These are phyloP conservation scores for Oedothorax gibbosus DNA, from an alignment of 1,140 invertebrate genomes.

Conservation along the genomic window DNA sequence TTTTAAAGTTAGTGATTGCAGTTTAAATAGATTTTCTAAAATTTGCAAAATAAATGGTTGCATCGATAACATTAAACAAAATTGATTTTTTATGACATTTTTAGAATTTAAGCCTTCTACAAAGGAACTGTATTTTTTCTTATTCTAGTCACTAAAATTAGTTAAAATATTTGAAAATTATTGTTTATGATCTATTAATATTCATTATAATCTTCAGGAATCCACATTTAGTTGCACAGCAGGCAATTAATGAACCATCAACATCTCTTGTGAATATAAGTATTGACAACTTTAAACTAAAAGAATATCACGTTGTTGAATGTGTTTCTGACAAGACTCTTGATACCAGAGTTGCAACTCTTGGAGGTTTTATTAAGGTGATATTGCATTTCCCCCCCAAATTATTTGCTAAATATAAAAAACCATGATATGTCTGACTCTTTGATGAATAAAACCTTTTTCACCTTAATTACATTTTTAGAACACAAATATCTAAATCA, in stretches of 20 bases:
- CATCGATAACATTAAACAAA: neutral
- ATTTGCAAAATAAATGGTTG: neutral
- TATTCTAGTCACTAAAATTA: neutral
- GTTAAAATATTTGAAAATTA: neutral
- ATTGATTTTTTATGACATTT: too few relatives aligned
- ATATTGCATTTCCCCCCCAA: too few relatives aligned
- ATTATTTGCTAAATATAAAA: too few relatives aligned
- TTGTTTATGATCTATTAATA: neutral
- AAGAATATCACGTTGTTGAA: conserved; percentile 14
- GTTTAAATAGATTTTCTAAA: neutral
- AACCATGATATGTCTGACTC: too few relatives aligned
- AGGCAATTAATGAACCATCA: conserved; percentile 51
- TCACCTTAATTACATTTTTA: too few relatives aligned
- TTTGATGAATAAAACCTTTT: too few relatives aligned
- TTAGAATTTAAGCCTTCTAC: too few relatives aligned
- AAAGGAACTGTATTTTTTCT: neutral
- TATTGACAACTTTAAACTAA: neutral
- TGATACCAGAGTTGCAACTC: conserved; percentile 37
- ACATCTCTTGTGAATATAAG: conserved; percentile 24
- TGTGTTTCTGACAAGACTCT: neutral
- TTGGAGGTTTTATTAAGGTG: conserved; percentile 48
- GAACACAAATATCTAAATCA: too few relatives aligned
- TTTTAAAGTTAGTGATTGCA: too few relatives aligned
- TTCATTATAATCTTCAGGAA: conserved; percentile 4
- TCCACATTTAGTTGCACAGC: conserved; percentile 38